Conservation (phyloP, 2,797 vertebrate species). For the Acestrorhynchus altus region DNA sequence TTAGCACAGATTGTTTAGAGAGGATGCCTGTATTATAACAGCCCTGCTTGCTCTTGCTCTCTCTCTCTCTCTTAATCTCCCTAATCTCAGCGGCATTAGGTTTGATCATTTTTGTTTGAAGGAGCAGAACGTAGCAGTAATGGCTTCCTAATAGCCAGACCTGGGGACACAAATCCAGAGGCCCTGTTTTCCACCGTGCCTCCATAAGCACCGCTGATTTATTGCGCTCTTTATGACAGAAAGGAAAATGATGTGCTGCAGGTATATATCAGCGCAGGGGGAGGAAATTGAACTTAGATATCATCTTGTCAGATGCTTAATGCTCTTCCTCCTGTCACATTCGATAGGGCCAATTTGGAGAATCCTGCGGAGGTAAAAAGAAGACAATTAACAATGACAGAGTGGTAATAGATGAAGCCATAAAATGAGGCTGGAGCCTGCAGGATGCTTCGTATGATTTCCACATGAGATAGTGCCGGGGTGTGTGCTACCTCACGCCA, state of each 20-base stretch:
- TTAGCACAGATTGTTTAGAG: conserved; percentile 98
- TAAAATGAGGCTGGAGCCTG: conserved; percentile 98
- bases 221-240: conserved; percentile 99
- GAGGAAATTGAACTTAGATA: conserved; percentile 99
- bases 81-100: conserved; percentile 99
- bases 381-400: conserved; percentile 99
- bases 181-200: conserved; percentile 87
- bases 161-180: conserved; percentile 94
- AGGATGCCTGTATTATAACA: conserved; percentile 89
- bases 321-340: conserved; percentile 99
- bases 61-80: conserved; percentile 99
- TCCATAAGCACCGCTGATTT: conserved; percentile 99
- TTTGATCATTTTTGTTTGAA: conserved; percentile 99
- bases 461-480: conserved; percentile 95
- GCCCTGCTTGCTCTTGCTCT: conserved; percentile 89
- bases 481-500: conserved; percentile 88
- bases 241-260: conserved; percentile 99
- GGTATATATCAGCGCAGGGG: conserved; percentile 99
- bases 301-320: conserved; percentile 99
- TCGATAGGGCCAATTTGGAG: conserved; percentile 99
- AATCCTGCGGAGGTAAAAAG: conserved; percentile 99
- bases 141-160: conserved; percentile 99
- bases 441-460: conserved; percentile 99
- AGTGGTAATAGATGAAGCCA: conserved; percentile 99
- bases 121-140: conserved; percentile 99